Evolutionary conservation across 2,797 vertebrate species (phyloP), one percentile per base, ranked within the genome.

Genomic region (Picus viridis): DNA sequence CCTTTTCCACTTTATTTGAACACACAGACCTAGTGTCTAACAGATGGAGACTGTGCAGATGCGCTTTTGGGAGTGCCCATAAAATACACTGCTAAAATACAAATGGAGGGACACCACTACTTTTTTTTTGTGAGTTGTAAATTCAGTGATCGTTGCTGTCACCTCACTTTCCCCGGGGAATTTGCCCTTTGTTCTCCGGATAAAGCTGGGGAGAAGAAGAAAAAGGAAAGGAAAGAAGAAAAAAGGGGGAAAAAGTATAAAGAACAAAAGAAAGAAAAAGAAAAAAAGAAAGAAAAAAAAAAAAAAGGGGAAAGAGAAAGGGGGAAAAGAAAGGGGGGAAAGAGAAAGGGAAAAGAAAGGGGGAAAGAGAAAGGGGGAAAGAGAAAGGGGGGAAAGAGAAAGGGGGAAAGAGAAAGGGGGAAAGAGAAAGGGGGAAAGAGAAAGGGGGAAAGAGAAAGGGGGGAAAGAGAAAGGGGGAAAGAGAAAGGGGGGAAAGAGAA

Each of bases 1-100:
- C 96, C 97, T 97, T 96, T 97, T 97, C 97, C 97, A 97, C 77
- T 95, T 96, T 93, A 92, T 91, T 91, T 84, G 89, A 96, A 90
- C 67, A 77, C 89, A 84, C 82, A 34, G 41, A 90, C 93, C 96
- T 72, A 63, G 94, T 81, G 32, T 79, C 91, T 83, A 94, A 96
- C 97, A 97, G 96, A 97, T 97, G 95, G 89, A 95, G 92, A 95
- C 94, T 93, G 77, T 92, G 84, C 90, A 96, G 95, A 96, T 95
- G 95, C 73, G 95, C 94, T 86, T 95, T 64, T 58, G 74, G 83
- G 87, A 91, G 68, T 39, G 92, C 81, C 87, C 93, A 93, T 93
- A 92, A 92, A 92, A 95, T 22, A 84, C 49, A 91, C 59, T 67
- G 83, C 89, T 94, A 90, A 96, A 94, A 88, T 76, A 94, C 83